phyloP scores from a whole-genome alignment of 2,888 invertebrate species.

The Rhingia rostrata region DNA sequence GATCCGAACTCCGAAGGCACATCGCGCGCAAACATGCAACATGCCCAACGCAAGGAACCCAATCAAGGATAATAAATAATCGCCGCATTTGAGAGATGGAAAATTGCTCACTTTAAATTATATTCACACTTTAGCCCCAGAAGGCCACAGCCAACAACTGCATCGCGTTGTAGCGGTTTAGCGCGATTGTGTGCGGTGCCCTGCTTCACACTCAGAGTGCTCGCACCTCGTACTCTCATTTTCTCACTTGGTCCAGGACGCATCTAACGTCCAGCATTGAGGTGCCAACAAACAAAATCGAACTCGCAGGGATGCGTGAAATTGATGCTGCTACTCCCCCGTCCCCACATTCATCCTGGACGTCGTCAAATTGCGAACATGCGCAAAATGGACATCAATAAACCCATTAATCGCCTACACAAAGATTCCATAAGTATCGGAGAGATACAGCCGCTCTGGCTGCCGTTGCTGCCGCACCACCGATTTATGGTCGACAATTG shows the following conservation, averaged over 20 bases:
- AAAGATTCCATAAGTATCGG: slow-evolving; percentile 71
- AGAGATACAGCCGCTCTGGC: slow-evolving; percentile 59
- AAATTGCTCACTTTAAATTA: slow-evolving; percentile 83
- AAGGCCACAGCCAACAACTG: slow-evolving; percentile 76
- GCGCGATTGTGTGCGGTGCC: slow-evolving; percentile 29
- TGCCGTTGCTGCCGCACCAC: slow-evolving; percentile 62
- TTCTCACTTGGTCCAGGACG: slow-evolving; percentile 47
- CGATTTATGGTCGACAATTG: slow-evolving; percentile 69
- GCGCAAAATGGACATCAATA: slow-evolving; percentile 75
- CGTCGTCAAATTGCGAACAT: slow-evolving; percentile 67
- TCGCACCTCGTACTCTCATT: slow-evolving; percentile 55
- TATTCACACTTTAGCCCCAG: slow-evolving; percentile 83
- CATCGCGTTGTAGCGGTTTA: background rate
- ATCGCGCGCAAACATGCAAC: slow-evolving; percentile 39
- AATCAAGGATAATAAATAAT: slow-evolving; percentile 83
- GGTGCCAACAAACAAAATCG: slow-evolving; percentile 74
- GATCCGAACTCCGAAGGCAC: slow-evolving; percentile 34
- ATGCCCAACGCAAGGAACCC: slow-evolving; percentile 77
- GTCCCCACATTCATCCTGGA: slow-evolving; percentile 8
- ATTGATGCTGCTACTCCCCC: slow-evolving; percentile 44
- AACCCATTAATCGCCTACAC: slow-evolving; percentile 77
- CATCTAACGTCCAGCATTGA: slow-evolving; percentile 48
- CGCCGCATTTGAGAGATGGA: slow-evolving; percentile 80
- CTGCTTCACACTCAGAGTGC: slow-evolving; percentile 58
- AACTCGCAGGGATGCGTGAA: slow-evolving; percentile 65